Conservation (phyloP, 2,113 vertebrate genomes). For the Ceratotherium simum region DNA sequence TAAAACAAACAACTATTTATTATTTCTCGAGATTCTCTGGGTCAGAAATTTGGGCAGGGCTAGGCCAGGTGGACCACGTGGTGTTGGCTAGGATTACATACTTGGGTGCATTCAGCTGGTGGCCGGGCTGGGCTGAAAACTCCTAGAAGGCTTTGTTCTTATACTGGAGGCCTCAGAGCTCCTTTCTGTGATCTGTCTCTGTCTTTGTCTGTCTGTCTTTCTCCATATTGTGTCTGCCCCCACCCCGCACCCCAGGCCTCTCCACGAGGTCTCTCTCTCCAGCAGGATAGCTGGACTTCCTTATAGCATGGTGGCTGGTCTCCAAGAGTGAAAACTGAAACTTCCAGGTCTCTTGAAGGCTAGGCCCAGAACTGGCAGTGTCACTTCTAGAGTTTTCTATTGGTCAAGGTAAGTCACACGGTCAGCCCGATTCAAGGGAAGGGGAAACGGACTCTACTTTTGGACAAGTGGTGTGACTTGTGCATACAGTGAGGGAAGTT, state of each 20-base stretch:
- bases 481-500: no score
- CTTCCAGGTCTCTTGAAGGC: neutral
- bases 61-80: neutral
- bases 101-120: neutral
- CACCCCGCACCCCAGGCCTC: neutral
- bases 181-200: neutral
- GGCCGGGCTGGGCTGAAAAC: neutral
- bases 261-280: neutral
- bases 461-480: neutral
- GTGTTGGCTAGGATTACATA: neutral
- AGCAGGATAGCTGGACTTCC: neutral
- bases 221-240: neutral
- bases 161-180: fast-evolving
- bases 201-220: neutral
- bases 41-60: neutral
- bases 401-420: neutral
- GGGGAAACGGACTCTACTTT: neutral
- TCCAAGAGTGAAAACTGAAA: neutral
- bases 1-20: neutral
- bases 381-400: neutral
- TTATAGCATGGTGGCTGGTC: neutral
- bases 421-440: no score
- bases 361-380: no score
- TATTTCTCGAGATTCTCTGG: neutral
- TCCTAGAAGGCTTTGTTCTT: neutral